phyloP scores from a whole-genome alignment of 2,797 vertebrate species.

The Miichthys miiuy region DNA sequence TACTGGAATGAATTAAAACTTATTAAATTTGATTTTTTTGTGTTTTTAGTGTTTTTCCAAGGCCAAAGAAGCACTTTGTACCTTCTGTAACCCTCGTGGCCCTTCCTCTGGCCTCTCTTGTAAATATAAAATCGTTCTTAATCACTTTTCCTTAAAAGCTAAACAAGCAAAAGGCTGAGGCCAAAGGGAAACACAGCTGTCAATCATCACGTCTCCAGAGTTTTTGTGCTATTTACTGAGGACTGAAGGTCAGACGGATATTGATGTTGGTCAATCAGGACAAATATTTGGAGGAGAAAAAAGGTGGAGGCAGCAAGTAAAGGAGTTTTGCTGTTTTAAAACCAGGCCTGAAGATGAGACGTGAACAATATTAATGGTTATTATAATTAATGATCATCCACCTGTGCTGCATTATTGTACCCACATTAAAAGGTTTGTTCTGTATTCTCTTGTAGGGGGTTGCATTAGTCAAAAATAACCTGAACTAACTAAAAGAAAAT shows the following conservation, averaged over 20 bases:
- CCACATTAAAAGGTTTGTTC: background rate
- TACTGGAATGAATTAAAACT: background rate
- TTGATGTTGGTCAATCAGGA: slow-evolving; percentile 3
- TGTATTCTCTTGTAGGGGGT: background rate
- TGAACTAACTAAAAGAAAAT: slow-evolving; percentile 3
- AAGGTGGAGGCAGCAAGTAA: background rate
- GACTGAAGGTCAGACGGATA: slow-evolving; percentile 20
- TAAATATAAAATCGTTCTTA: slow-evolving; percentile 10
- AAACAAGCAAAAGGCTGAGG: slow-evolving; percentile 9
- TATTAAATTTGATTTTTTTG: background rate
- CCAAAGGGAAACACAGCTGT: background rate
- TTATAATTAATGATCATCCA: background rate
- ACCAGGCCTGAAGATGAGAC: background rate
- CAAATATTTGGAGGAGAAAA: background rate
- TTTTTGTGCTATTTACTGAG: slow-evolving; percentile 17
- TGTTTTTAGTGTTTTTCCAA: background rate
- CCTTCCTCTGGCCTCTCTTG: background rate
- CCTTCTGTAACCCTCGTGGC: too few relatives aligned
- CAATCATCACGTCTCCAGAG: slow-evolving; percentile 14
- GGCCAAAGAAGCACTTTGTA: background rate
- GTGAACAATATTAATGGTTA: too few relatives aligned
- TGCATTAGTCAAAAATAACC: slow-evolving; percentile 8
- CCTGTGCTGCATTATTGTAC: too few relatives aligned
- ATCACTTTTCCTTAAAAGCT: slow-evolving; percentile 2
- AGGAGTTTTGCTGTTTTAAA: background rate